Conservation (phyloP, 2,888 invertebrate genomes). For the Diarsia brunnea region DNA sequence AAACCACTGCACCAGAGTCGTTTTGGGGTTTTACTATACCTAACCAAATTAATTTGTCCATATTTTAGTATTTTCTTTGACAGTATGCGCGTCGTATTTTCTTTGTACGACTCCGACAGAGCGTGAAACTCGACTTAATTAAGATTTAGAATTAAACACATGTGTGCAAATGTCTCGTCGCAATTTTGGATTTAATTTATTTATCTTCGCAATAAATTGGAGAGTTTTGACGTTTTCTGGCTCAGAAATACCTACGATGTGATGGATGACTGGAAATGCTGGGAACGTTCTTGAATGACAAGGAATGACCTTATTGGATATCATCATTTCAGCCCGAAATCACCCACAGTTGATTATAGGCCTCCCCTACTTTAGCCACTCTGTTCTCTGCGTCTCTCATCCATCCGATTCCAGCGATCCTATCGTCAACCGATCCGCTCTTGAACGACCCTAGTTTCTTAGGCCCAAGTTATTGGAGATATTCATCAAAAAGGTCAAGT, state of each 20-base stretch:
- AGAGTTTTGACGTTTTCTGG: neutral
- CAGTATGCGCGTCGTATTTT: conserved; percentile 8
- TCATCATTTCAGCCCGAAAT: neutral
- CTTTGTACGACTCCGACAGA: conserved; percentile 6
- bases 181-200: conserved; percentile 41
- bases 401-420: no score
- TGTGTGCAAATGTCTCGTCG: conserved; percentile 19
- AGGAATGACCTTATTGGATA: neutral
- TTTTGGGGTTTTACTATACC: neutral
- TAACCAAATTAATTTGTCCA: neutral
- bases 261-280: neutral
- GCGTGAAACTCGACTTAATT: conserved; percentile 51
- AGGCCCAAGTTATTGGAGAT: no score
- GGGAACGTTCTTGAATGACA: no score
- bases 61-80: conserved; percentile 2
- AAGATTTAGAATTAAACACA: conserved; percentile 41
- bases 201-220: conserved; percentile 8
- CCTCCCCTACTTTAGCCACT: no score
- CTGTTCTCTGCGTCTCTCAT: no score
- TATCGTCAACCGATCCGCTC: no score
- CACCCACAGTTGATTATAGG: no score
- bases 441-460: neutral
- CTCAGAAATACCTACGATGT: neutral
- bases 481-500: neutral
- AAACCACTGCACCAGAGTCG: neutral